Conservation (phyloP, 2,113 vertebrate genomes). For the Antennarius striatus region DNA sequence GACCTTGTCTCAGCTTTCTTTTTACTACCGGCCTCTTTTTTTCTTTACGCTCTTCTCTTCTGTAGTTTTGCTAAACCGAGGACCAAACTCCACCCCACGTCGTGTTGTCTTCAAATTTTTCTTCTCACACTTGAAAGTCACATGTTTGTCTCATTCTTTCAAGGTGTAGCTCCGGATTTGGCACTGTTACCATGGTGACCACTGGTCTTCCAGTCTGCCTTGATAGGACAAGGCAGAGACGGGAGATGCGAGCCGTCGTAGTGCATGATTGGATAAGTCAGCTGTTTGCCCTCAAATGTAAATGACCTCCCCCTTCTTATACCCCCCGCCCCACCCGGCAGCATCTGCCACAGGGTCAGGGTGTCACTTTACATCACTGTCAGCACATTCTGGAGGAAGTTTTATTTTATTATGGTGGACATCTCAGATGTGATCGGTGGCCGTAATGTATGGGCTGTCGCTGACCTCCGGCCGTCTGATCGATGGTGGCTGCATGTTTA, state of each 20-base stretch:
- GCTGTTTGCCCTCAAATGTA: conserved; percentile 56
- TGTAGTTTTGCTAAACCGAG: not conserved
- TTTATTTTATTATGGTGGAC: conserved; percentile 29
- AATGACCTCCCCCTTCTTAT: conserved; percentile 39
- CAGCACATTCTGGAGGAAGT: conserved; percentile 48
- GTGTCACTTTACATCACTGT: conserved; percentile 60
- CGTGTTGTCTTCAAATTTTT: not conserved
- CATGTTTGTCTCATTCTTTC: conserved; percentile 26
- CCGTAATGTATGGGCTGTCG: conserved; percentile 32
- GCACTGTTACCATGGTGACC: conserved; percentile 75
- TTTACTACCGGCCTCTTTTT: too few species aligned
- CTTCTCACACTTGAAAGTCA: conserved; percentile 20
- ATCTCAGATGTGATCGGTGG: conserved; percentile 45
- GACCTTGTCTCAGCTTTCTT: not conserved
- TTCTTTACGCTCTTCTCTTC: not conserved
- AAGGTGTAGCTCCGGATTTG: conserved; percentile 61
- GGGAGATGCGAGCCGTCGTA: conserved; percentile 28
- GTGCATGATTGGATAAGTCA: conserved; percentile 61
- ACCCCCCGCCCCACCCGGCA: conserved; percentile 28
- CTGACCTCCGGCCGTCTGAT: conserved; percentile 26
- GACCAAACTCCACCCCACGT: too few species aligned
- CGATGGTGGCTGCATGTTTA: conserved; percentile 29
- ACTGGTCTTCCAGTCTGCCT: conserved; percentile 59
- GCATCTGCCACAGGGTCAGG: conserved; percentile 60
- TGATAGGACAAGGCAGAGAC: conserved; percentile 57